Percentiles rank a stretch among this genome's conserved stretches.
Evolutionary conservation across 2,113 vertebrate species (phyloP).

Genomic region (Dromiciops gliroides): DNA sequence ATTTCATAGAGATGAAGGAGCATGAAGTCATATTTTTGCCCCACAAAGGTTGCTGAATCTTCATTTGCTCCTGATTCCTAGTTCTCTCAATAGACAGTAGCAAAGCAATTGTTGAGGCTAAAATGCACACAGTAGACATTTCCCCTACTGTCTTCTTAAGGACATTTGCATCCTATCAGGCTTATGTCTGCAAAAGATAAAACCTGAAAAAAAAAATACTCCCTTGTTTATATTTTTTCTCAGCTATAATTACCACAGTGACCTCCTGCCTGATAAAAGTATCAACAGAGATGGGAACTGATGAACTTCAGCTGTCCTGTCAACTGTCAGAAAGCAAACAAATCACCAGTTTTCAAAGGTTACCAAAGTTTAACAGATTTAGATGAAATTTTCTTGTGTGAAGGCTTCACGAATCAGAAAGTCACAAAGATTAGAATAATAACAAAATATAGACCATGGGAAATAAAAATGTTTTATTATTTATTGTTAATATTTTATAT

Average conservation of each 20-base stretch:
- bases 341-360: neutral
- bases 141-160: conserved; percentile 7
- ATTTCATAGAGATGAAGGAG: neutral
- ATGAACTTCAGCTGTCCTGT: conserved; percentile 45
- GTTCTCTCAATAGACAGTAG: neutral
- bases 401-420: neutral
- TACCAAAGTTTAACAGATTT: conserved; percentile 20
- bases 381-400: neutral
- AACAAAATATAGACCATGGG: neutral
- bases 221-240: conserved; percentile 58
- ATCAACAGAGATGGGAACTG: conserved; percentile 35
- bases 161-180: conserved; percentile 52
- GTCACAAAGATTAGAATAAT: neutral
- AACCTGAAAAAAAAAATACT: conserved; percentile 62
- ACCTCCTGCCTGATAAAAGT: conserved; percentile 64
- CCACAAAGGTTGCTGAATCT: neutral
- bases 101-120: neutral
- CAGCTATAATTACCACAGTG: conserved; percentile 59
- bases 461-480: neutral
- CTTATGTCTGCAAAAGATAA: conserved; percentile 55
- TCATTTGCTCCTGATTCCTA: neutral
- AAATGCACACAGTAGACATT: neutral
- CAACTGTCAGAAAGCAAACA: conserved; percentile 19
- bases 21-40: neutral
- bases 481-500: neutral